Evolutionary conservation across 1,140 invertebrate genomes (phyloP), one percentile per base, ranked within the genome.

Genomic region (Neoseiulus cucumeris): DNA sequence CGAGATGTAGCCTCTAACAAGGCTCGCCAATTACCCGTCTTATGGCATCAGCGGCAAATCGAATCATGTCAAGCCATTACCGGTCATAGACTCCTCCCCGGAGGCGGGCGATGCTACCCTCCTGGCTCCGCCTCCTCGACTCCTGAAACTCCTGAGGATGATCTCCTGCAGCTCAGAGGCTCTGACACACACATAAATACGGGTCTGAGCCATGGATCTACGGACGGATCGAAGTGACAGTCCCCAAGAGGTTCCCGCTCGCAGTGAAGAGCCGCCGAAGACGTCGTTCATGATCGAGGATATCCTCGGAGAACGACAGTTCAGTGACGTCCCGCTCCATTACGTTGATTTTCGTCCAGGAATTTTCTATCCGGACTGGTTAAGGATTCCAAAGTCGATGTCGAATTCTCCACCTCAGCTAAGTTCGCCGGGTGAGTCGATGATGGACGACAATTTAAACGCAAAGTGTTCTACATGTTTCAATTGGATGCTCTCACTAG

Each of bases 1-100:
- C 33, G 33, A 39, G 33, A 39, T 39, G 9, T 39, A 39, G 33
- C 33, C 33, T 9, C 33, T 39, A 39, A 39, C 33, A 39, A 39
- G 33, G 33, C 14, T 59, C 33, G 22, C 51, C 51, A 59, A 59
- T 59, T 59, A 59, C 51, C 51, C 51, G 33, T 59, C 51, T 59
- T 59, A 59, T 59, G 22, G 51, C 51, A 59, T 59, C 51, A 25
- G 51, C 51, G 22, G 51, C 51, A 59, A 59, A 59, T 59, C 51
- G 14, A 59, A 59, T 59, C 51, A 59, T 59, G 51, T 25, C 51
- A 59, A 59, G 51, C 51, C 51, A 25, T 59, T 33, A 25, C 12
- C 33, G 33, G 33, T 39, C 33, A 39, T 39, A 39, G 33, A 39
- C 33, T 39, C 33, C 33, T 39, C 33, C 33, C 9, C 33, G 33